Percentiles rank a stretch among this genome's conserved stretches.
Conservation (phyloP, 1,140 invertebrate species). For the Pseudoatta argentina region DNA sequence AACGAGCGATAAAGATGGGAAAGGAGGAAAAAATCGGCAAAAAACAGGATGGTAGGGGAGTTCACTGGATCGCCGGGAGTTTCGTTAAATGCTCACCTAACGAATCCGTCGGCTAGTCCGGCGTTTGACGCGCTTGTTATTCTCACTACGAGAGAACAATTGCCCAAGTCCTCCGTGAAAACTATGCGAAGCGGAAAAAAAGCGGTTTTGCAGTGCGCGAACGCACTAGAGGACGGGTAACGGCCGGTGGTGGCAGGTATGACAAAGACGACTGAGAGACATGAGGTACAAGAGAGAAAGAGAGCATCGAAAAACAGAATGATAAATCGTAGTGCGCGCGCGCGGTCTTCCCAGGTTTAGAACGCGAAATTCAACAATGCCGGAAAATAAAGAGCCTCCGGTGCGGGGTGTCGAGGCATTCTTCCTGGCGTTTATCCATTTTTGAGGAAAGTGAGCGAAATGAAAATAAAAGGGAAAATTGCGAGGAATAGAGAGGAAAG, state of each 20-base stretch:
- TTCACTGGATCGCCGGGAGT: slow-evolving; percentile 52
- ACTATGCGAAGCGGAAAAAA: slow-evolving; percentile 57
- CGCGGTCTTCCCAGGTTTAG: slow-evolving; percentile 65
- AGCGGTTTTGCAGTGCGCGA: slow-evolving; percentile 17
- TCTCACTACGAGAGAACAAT: slow-evolving; percentile 75
- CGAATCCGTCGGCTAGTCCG: slow-evolving; percentile 76
- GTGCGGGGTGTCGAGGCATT: slow-evolving; percentile 67
- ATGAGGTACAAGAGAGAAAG: slow-evolving; percentile 12
- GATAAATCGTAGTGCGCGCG: slow-evolving; percentile 73
- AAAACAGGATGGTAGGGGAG: slow-evolving; percentile 40
- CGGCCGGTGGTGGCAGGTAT: slow-evolving; percentile 51
- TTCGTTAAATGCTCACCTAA: slow-evolving; percentile 79
- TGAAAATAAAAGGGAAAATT: slow-evolving; percentile 66
- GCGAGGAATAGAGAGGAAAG: slow-evolving; percentile 11
- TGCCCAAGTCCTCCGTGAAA: slow-evolving; percentile 73
- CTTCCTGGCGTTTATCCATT: slow-evolving; percentile 72
- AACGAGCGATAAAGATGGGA: slow-evolving; percentile 4
- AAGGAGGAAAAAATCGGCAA: not conserved
- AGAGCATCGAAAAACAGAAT: slow-evolving; percentile 74
- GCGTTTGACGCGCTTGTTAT: slow-evolving; percentile 79
- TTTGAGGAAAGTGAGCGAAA: slow-evolving; percentile 64
- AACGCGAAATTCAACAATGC: slow-evolving; percentile 72
- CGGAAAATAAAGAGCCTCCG: slow-evolving; percentile 74
- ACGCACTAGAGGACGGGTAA: slow-evolving; percentile 11
- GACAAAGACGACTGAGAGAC: slow-evolving; percentile 45